phyloP scores from a whole-genome alignment of 1,140 invertebrate genomes.

The Penaeus chinensis region DNA sequence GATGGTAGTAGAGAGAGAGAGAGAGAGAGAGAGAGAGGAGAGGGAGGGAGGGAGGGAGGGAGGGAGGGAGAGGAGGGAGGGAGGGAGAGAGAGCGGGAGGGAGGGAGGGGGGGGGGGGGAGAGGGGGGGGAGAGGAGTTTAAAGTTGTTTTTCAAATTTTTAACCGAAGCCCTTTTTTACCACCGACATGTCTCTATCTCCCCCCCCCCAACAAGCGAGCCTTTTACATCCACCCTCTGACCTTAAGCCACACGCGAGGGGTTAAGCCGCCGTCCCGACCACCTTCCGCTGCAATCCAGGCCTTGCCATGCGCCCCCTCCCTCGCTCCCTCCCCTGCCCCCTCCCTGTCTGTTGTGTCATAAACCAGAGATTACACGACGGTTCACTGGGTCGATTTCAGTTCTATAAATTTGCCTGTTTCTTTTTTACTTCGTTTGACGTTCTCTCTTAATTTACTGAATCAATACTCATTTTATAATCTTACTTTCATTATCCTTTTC shows the following conservation, averaged over 20 bases:
- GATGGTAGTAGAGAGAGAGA: background rate
- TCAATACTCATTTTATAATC: too few species aligned
- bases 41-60: background rate
- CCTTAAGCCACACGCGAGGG: background rate
- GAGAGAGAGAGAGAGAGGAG: background rate
- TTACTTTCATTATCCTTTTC: background rate
- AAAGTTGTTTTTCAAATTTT: background rate
- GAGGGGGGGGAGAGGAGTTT: background rate
- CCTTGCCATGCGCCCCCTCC: background rate
- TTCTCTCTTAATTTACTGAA: background rate
- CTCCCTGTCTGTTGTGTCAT: background rate
- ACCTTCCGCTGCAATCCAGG: background rate
- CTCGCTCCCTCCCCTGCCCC: background rate
- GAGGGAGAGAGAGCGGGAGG: background rate
- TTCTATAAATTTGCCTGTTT: too few species aligned
- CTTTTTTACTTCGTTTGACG: background rate
- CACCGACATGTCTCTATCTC: background rate
- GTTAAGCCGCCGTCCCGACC: background rate
- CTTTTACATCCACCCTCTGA: background rate
- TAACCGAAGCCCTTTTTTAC: background rate
- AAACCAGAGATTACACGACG: too few species aligned
- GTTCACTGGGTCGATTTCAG: too few species aligned
- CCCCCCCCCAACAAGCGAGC: background rate
- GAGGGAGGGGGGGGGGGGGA: too few species aligned
- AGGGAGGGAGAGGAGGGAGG: constrained; percentile 5